These are phyloP conservation scores for Rhinopomastus cyanomelas DNA, from an alignment of 2,113 vertebrate genomes.

Conservation along the genomic window DNA sequence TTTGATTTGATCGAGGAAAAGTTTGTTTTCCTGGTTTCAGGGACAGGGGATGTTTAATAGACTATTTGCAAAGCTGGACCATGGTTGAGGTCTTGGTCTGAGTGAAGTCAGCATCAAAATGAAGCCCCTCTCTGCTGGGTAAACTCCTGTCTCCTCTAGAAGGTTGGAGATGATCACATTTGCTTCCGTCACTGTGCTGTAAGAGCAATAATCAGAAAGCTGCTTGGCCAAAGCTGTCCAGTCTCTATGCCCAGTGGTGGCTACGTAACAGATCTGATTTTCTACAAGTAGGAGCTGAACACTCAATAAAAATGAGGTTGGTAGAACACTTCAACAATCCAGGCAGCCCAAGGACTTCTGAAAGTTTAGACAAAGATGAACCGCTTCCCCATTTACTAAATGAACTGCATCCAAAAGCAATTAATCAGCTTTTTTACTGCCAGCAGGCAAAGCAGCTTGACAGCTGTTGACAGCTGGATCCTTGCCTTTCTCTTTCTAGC, in stretches of 20 bases:
- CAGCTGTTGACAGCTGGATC: neutral
- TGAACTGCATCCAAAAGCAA: neutral
- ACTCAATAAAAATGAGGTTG: neutral
- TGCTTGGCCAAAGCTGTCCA: neutral
- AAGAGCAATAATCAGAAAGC: neutral
- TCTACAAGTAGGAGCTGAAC: neutral
- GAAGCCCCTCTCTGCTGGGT: neutral
- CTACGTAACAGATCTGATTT: constrained; percentile 1
- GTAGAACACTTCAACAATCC: neutral
- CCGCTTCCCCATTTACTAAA: neutral
- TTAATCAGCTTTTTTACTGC: neutral
- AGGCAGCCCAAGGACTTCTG: neutral
- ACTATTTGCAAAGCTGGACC: neutral
- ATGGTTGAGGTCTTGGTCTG: neutral
- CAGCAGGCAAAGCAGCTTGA: neutral
- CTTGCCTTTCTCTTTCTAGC: neutral
- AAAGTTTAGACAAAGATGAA: neutral
- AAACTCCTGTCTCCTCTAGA: neutral
- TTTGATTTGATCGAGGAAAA: neutral
- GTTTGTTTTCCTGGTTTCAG: neutral
- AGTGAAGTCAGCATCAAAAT: neutral
- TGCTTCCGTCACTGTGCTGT: neutral
- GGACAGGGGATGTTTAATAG: neutral
- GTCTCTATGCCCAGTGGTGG: neutral
- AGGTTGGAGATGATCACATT: neutral